Evolutionary conservation across 2,888 invertebrate species (phyloP).

Genomic region (Phortica magna): DNA sequence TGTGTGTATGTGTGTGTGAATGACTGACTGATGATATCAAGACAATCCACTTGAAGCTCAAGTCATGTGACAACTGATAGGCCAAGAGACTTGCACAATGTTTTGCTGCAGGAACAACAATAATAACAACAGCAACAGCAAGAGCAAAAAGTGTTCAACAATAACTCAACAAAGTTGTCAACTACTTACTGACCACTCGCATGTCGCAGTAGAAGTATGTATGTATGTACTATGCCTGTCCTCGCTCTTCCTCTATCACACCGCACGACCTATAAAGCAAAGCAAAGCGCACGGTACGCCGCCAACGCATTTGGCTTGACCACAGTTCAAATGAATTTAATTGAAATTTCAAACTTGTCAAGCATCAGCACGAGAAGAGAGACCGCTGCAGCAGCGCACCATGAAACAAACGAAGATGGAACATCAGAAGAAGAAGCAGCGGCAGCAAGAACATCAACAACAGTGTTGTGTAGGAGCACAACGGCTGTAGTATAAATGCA

Average conservation of each 20-base stretch:
- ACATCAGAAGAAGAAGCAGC: constrained; percentile 41
- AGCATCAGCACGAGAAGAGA: constrained; percentile 46
- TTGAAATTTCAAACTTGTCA: constrained; percentile 73
- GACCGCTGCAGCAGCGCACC: constrained; percentile 1
- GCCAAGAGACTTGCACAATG: neutral
- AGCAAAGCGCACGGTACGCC: neutral
- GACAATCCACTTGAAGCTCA: too few species aligned
- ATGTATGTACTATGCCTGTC: too few species aligned
- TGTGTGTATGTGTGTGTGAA: neutral
- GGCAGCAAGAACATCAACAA: constrained; percentile 29
- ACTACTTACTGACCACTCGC: constrained; percentile 56
- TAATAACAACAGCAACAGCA: constrained; percentile 41
- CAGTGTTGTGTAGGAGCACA: neutral
- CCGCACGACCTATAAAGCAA: neutral
- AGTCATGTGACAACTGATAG: neutral
- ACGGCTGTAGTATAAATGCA: neutral
- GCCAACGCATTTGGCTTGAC: constrained; percentile 32
- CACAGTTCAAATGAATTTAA: constrained; percentile 69
- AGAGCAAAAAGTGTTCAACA: constrained; percentile 44
- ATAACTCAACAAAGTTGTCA: constrained; percentile 42
- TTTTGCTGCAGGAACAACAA: constrained; percentile 37
- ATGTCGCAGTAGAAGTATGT: neutral
- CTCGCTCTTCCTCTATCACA: neutral
- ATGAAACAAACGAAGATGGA: constrained; percentile 60
- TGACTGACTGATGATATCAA: neutral